Evolutionary conservation across 2,113 vertebrate genomes (phyloP).

Genomic region (Octodon degus): DNA sequence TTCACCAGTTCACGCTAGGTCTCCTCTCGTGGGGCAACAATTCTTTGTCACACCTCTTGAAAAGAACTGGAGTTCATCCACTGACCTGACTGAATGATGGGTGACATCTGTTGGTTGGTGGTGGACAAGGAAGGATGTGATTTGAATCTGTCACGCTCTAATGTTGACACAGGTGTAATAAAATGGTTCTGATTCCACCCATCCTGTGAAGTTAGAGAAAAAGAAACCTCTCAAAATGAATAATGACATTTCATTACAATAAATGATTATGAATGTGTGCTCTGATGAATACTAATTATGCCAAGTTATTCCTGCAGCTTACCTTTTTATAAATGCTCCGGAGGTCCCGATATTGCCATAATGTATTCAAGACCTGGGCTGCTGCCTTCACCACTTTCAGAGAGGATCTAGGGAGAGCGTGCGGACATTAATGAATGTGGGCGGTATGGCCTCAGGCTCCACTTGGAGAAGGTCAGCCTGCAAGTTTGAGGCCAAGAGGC

Average conservation of each 20-base stretch:
- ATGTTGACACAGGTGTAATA: slow-evolving; percentile 96
- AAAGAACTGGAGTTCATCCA: neutral
- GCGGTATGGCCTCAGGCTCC: neutral
- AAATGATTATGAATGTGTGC: slow-evolving; percentile 5
- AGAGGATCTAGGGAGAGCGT: slow-evolving; percentile 90
- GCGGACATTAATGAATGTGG: neutral
- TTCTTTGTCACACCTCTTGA: neutral
- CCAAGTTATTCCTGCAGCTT: slow-evolving; percentile 72
- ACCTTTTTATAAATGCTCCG: slow-evolving; percentile 99
- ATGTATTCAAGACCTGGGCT: slow-evolving; percentile 96
- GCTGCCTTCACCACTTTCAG: slow-evolving; percentile 98
- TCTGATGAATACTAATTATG: slow-evolving; percentile 36
- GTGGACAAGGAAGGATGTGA: slow-evolving; percentile 96
- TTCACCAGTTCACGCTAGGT: neutral
- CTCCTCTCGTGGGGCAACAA: neutral
- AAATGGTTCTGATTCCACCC: slow-evolving; percentile 99
- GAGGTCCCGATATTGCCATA: slow-evolving; percentile 99
- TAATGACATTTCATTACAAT: slow-evolving; percentile 58
- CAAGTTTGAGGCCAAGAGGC: neutral
- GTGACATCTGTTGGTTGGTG: slow-evolving; percentile 95
- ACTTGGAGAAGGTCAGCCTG: neutral
- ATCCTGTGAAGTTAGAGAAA: slow-evolving; percentile 87
- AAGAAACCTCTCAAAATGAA: slow-evolving; percentile 68
- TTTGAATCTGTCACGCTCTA: slow-evolving; percentile 96
- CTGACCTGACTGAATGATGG: slow-evolving; percentile 95